Percentiles rank a stretch among this genome's conserved stretches.
phyloP scores from a whole-genome alignment of 1,140 invertebrate species.

The Cydia amplana region DNA sequence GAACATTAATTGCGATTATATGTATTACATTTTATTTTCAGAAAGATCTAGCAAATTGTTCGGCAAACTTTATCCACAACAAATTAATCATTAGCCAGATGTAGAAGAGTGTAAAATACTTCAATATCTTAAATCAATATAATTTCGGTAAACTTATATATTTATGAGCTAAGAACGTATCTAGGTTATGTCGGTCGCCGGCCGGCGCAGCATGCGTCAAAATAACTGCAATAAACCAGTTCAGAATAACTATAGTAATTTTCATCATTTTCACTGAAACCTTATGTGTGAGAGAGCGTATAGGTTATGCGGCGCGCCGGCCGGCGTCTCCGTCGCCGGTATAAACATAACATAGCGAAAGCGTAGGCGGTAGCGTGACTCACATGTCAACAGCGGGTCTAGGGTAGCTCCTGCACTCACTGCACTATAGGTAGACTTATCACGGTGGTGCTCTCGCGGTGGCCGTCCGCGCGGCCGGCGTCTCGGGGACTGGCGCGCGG shows the following conservation, averaged over 20 bases:
- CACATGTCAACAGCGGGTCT: slow-evolving; percentile 62
- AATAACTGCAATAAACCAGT: neutral
- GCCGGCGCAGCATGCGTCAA: neutral
- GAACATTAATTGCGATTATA: too few relatives aligned
- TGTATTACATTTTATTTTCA: too few relatives aligned
- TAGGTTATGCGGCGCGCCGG: slow-evolving; percentile 64
- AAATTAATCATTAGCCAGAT: neutral
- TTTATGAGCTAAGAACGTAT: neutral
- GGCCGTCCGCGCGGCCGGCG: slow-evolving; percentile 75
- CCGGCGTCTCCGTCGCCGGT: slow-evolving; percentile 43
- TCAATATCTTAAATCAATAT: neutral
- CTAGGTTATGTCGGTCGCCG: neutral
- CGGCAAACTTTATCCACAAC: too few relatives aligned
- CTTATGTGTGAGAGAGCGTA: neutral
- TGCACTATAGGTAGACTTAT: slow-evolving; percentile 43
- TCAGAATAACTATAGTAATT: neutral
- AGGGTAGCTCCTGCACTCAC: slow-evolving; percentile 53
- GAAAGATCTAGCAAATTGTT: too few relatives aligned
- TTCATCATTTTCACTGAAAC: neutral
- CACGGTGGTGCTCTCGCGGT: slow-evolving; percentile 53
- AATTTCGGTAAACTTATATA: neutral
- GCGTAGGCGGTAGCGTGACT: slow-evolving; percentile 50
- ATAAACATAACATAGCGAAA: slow-evolving; percentile 8
- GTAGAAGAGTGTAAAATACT: neutral
- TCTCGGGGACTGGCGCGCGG: slow-evolving; percentile 73